These are phyloP conservation scores for Eupleurogrammus muticus DNA, from an alignment of 2,797 vertebrate genomes.

Conservation along the genomic window DNA sequence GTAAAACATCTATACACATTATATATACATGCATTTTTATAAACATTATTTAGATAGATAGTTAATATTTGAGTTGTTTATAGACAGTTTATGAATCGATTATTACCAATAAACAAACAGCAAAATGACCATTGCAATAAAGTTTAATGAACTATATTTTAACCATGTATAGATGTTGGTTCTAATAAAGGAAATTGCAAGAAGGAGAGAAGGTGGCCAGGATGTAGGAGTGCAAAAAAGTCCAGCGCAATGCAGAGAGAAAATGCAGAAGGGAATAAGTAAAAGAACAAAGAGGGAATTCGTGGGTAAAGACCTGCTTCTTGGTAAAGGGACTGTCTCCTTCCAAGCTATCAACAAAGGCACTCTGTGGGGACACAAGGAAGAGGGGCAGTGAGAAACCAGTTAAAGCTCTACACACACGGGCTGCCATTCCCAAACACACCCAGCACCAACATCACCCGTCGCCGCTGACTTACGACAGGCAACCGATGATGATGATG, in stretches of 20 bases:
- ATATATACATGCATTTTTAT: no score
- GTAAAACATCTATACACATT: no score
- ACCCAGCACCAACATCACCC: slow-evolving; percentile 56
- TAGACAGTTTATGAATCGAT: no score
- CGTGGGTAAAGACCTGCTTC: slow-evolving; percentile 89
- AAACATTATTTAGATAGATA: no score
- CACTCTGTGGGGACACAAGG: slow-evolving; percentile 90
- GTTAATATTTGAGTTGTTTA: no score
- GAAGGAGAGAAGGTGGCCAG: slow-evolving; percentile 27
- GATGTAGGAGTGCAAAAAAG: slow-evolving; percentile 62
- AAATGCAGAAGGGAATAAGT: slow-evolving; percentile 73
- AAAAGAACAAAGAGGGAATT: slow-evolving; percentile 63
- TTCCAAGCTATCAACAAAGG: slow-evolving; percentile 93
- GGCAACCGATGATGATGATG: slow-evolving; percentile 57
- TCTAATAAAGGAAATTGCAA: neutral
- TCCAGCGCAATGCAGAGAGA: slow-evolving; percentile 81
- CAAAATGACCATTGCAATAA: no score
- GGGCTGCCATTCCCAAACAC: slow-evolving; percentile 40
- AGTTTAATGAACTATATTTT: no score
- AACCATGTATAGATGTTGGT: no score
- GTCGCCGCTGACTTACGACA: slow-evolving; percentile 56
- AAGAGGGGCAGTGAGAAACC: slow-evolving; percentile 82
- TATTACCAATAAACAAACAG: no score
- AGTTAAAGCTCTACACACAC: slow-evolving; percentile 31
- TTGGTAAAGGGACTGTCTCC: slow-evolving; percentile 90